Conservation (phyloP, 2,797 vertebrate species). For the Fringilla coelebs region DNA sequence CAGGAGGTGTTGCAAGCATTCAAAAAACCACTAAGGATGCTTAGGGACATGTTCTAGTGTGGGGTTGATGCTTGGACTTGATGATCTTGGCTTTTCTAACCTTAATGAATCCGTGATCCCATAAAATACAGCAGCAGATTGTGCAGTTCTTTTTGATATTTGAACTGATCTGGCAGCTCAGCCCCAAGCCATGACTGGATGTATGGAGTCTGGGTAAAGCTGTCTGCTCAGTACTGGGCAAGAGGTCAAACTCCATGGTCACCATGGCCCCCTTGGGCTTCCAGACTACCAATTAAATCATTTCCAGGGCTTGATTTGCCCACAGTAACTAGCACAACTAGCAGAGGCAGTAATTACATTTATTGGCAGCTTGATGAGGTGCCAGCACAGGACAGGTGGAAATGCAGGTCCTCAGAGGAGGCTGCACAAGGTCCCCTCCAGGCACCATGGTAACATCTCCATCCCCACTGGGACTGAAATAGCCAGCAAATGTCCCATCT, state of each 20-base stretch:
- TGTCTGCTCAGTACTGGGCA: neutral
- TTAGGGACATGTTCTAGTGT: neutral
- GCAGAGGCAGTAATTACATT: neutral
- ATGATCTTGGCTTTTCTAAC: neutral
- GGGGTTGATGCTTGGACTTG: neutral
- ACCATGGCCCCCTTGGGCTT: neutral
- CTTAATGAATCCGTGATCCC: neutral
- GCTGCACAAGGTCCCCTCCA: neutral
- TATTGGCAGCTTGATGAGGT: neutral
- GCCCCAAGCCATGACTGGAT: neutral
- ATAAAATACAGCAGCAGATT: neutral
- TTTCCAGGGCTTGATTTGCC: neutral
- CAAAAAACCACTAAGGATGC: neutral
- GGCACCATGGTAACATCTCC: neutral
- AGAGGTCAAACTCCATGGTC: neutral
- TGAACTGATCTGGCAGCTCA: neutral
- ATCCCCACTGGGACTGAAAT: neutral
- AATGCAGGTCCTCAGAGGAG: neutral
- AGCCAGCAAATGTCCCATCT: conserved; percentile 30
- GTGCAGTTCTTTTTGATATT: neutral
- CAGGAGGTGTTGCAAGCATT: neutral
- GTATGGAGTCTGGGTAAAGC: neutral
- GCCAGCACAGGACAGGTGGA: neutral
- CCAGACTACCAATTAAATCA: conserved; percentile 36
- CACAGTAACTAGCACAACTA: neutral